Conservation (phyloP, 1,140 invertebrate genomes). For the Drosophila tsacasi region DNA sequence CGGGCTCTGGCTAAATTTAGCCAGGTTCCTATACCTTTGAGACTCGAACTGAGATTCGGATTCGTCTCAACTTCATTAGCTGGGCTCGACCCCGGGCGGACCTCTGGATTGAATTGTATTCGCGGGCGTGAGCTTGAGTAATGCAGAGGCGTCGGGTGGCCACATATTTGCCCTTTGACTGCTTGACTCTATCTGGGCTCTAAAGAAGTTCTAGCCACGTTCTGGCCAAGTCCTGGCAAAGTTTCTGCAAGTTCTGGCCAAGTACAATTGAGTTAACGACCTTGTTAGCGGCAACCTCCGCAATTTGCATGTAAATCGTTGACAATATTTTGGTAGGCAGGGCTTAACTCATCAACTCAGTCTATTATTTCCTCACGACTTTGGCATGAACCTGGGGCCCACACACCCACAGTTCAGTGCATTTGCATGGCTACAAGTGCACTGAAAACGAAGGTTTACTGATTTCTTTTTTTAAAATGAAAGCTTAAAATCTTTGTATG, state of each 20-base stretch:
- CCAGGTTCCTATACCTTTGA: slow-evolving; percentile 10
- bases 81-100: slow-evolving; percentile 62
- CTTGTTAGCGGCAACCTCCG: slow-evolving; percentile 72
- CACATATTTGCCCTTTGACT: slow-evolving; percentile 80
- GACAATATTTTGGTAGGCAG: slow-evolving; percentile 61
- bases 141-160: slow-evolving; percentile 69
- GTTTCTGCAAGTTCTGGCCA: slow-evolving; percentile 20
- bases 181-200: not conserved
- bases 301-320: slow-evolving; percentile 74
- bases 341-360: slow-evolving; percentile 44
- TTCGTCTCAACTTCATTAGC: slow-evolving; percentile 72
- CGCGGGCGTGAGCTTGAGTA: slow-evolving; percentile 73
- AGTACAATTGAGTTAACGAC: slow-evolving; percentile 66
- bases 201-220: not conserved
- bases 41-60: not conserved
- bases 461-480: not conserved
- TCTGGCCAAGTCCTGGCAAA: slow-evolving; percentile 9
- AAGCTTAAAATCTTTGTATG: not conserved
- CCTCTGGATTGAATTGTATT: slow-evolving; percentile 75
- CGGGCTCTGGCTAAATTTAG: slow-evolving; percentile 64
- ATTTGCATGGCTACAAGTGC: slow-evolving; percentile 52
- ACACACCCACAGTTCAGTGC: slow-evolving; percentile 49
- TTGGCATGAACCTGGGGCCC: slow-evolving; percentile 27
- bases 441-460: not conserved
- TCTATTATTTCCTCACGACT: slow-evolving; percentile 74